Evolutionary conservation across 2,797 vertebrate genomes (phyloP), one percentile per base, ranked within the genome.

Genomic region (Scomberomorus guttatus): DNA sequence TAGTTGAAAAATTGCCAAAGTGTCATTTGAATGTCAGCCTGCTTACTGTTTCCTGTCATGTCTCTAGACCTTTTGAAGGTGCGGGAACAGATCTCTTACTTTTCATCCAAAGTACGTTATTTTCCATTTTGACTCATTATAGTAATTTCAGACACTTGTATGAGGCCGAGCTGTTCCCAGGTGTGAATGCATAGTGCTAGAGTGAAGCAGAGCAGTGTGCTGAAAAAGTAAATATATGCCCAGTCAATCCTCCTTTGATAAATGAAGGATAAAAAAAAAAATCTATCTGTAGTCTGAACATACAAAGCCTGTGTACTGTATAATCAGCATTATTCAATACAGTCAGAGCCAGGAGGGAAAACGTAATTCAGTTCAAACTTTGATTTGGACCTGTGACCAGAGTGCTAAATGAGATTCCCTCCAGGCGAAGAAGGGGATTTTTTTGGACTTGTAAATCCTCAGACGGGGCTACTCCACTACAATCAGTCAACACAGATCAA

Each of bases 321-420:
- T 57, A 55, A 71, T 74, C 80, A 51, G 18, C 1, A 0, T 42
- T 66, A 72, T 74, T 78, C 59, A 61, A 18, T 18, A 17, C 3
- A 0, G 2, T 24, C 58, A 3, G 32, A 32, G 15, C 24, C 74
- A 2, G 32, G 63, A 84, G 79, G 63, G 52, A 57, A 60, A 1
- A 24, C 4, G 18, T 50, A 55, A 75, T 73, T 70, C 77, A 80
- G 46, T 37, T 37, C 34, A 64, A 20, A 39, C 72, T 69, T 64
- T 73, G 76, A 85, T 80, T 59, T 60, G 82, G 27, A 65, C 55
- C 48, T 20, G 51, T 79, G 79, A 75, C 55, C 61, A 11, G 63
- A 48, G 20, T 5, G 27, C 65, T 48, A 15, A 75, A 79, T 69
- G 56, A 80, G 82, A 71, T 70, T 54, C 50, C 70, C 74, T 46